Conservation (phyloP, 1,140 invertebrate genomes). For the Physella acuta region DNA sequence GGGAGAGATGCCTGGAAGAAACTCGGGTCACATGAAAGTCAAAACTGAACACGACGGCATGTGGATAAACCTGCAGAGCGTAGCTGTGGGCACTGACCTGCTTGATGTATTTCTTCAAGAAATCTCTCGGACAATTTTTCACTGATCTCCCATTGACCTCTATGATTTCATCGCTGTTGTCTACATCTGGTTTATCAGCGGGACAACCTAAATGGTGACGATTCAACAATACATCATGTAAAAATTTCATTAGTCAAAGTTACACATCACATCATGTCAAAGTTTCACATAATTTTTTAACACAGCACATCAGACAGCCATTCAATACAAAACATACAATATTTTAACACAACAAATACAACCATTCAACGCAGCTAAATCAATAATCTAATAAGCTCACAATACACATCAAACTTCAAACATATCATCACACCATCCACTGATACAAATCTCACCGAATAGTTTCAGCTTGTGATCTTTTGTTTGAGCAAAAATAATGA, state of each 20-base stretch:
- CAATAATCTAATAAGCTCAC: no score
- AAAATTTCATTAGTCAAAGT: background rate
- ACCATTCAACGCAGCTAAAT: no score
- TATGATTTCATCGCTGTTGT: constrained; percentile 15
- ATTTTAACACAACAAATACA: background rate
- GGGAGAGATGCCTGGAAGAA: no score
- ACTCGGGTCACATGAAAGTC: no score
- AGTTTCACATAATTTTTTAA: background rate
- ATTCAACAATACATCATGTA: no score
- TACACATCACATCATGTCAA: background rate
- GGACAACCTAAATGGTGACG: constrained; percentile 13
- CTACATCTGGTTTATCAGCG: background rate
- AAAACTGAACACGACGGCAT: no score
- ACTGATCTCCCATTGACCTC: constrained; percentile 23
- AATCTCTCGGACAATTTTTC: constrained; percentile 14
- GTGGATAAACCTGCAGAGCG: no score
- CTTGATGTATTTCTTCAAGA: constrained; percentile 13
- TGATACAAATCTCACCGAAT: no score
- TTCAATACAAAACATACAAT: background rate
- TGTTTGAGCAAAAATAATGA: constrained; percentile 21
- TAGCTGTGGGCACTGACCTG: constrained; percentile 10
- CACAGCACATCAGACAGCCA: background rate
- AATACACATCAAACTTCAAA: no score
- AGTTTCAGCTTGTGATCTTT: constrained; percentile 10
- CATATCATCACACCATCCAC: no score